Conservation (phyloP, 2,113 vertebrate genomes). For the Tragelaphus strepsiceros region DNA sequence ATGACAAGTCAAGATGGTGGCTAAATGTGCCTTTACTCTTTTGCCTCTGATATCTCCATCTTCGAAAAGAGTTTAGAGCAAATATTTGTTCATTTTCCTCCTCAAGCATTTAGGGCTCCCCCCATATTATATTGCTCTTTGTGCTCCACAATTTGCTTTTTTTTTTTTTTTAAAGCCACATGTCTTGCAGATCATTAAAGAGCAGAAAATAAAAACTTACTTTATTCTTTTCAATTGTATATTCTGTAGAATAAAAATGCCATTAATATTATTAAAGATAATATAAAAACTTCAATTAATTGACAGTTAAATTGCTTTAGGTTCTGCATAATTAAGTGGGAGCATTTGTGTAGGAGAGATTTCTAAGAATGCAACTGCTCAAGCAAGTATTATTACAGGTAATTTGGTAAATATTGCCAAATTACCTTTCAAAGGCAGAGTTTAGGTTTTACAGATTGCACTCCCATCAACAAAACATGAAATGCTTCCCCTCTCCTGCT, state of each 20-base stretch:
- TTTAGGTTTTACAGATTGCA: not conserved
- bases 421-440: not conserved
- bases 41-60: not conserved
- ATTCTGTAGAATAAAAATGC: not conserved
- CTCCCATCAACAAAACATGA: not conserved
- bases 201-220: not conserved
- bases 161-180: not conserved
- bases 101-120: not conserved
- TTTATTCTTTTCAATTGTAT: not conserved
- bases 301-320: not conserved
- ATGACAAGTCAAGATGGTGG: not conserved
- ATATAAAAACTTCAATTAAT: not conserved
- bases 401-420: slow-evolving; percentile 28
- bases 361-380: not conserved
- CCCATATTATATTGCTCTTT: not conserved
- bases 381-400: not conserved
- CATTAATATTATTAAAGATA: not conserved
- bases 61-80: not conserved
- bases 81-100: not conserved
- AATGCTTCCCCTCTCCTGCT: not conserved
- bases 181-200: not conserved
- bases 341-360: not conserved
- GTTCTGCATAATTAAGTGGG: not conserved
- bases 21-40: not conserved
- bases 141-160: not conserved